These are phyloP conservation scores for Glyphotaelius pellucidus DNA, from an alignment of 2,888 invertebrate species.

Conservation along the genomic window DNA sequence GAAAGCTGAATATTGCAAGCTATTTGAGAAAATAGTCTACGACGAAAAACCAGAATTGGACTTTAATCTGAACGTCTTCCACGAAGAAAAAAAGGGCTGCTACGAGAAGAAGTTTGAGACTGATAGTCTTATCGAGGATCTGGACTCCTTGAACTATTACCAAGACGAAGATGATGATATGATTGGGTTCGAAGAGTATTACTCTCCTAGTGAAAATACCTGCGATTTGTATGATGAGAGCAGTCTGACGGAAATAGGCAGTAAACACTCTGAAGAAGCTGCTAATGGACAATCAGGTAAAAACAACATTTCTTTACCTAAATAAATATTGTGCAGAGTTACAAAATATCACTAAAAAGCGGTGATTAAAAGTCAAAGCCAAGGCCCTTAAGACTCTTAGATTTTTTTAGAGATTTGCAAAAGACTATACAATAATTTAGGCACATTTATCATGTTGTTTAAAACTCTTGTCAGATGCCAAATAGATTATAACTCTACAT, in stretches of 20 bases:
- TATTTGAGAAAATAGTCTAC: constrained; percentile 56
- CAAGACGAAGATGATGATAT: constrained; percentile 65
- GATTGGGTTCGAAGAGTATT: constrained; percentile 65
- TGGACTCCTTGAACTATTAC: constrained; percentile 63
- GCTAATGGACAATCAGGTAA: not conserved
- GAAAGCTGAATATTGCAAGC: constrained; percentile 54
- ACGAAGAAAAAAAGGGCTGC: constrained; percentile 29
- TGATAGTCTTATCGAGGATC: constrained; percentile 62
- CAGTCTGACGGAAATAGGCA: not conserved
- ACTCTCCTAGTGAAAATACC: constrained; percentile 47
- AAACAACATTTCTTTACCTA: not conserved
- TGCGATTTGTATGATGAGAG: constrained; percentile 34
- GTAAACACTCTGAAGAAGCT: not conserved
- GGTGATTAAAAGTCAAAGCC: no score
- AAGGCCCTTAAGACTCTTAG: no score
- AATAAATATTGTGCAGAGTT: not conserved
- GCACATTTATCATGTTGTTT: no score
- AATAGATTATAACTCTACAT: no score
- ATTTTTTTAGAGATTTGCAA: no score
- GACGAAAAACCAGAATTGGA: constrained; percentile 58
- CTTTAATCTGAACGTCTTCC: constrained; percentile 44
- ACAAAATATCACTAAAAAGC: no score
- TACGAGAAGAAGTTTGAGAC: constrained; percentile 44
- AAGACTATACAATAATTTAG: no score
- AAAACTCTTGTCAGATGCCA: no score